Conservation (phyloP, 37 sponge, comb jelly and placozoan species). For the Corticium candelabrum region DNA sequence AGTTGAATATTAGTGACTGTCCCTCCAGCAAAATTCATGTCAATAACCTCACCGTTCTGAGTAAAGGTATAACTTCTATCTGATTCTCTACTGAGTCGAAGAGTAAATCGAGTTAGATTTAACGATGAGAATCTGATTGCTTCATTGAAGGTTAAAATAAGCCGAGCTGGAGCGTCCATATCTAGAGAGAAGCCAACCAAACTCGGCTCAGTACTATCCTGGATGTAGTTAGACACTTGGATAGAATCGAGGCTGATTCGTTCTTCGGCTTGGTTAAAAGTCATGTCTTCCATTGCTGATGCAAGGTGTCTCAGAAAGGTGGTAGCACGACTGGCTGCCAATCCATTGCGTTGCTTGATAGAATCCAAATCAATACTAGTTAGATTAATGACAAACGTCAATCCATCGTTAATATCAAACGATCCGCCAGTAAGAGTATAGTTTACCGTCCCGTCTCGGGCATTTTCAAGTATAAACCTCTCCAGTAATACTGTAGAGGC, state of each 20-base stretch:
- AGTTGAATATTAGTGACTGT: not conserved
- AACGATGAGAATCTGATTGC: conserved; percentile 20
- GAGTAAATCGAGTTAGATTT: not conserved
- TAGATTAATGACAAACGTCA: conserved; percentile 25
- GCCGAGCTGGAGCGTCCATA: conserved; percentile 21
- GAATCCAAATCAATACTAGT: conserved; percentile 34
- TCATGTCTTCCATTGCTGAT: not conserved
- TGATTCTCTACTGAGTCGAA: not conserved
- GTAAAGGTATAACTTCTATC: not conserved
- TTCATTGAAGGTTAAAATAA: conserved; percentile 65
- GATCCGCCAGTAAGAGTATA: conserved; percentile 41
- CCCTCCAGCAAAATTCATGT: not conserved
- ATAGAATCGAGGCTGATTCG: not conserved
- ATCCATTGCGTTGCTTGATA: conserved; percentile 31
- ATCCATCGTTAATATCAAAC: conserved; percentile 27
- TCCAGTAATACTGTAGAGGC: not conserved
- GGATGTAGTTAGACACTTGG: not conserved
- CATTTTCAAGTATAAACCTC: conserved; percentile 46
- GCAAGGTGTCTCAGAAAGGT: conserved; percentile 36
- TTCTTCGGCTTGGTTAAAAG: not conserved
- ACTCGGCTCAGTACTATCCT: not conserved
- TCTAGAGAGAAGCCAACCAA: conserved; percentile 51
- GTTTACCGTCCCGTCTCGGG: conserved; percentile 1
- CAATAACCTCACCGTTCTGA: not conserved
- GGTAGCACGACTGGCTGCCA: conserved; percentile 18